Conservation (phyloP, 1,140 invertebrate genomes). For the Carcinoscorpius rotundicauda region DNA sequence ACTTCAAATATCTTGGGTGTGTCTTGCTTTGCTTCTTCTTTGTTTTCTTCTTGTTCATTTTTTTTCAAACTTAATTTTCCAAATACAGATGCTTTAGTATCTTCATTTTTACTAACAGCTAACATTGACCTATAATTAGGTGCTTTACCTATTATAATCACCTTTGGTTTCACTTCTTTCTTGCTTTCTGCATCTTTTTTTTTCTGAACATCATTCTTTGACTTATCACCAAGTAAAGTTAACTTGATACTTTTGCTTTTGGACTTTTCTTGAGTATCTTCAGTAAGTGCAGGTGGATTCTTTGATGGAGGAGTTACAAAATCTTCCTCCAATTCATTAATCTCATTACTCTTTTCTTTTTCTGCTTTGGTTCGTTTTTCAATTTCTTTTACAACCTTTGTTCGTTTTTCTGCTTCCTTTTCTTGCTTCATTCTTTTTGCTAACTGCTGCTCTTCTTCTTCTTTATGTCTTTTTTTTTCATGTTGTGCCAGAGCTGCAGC, state of each 20-base stretch:
- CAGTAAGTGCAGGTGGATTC: not conserved
- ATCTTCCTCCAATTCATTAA: not conserved
- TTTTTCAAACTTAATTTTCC: constrained; percentile 1
- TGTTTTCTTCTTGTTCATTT: not conserved
- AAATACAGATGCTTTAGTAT: not conserved
- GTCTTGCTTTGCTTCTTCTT: not conserved
- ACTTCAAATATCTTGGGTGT: not conserved
- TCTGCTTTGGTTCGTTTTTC: not conserved
- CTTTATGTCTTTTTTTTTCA: not conserved
- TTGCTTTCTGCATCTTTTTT: not conserved
- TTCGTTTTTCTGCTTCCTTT: constrained; percentile 1
- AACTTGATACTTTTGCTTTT: not conserved
- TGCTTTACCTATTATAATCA: constrained; percentile 1
- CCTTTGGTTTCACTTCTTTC: not conserved
- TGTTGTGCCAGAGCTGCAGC: not conserved
- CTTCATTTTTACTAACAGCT: not conserved
- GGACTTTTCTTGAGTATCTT: not conserved
- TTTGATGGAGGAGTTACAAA: not conserved
- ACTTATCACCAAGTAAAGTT: not conserved
- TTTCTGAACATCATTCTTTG: not conserved
- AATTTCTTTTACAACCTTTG: not conserved
- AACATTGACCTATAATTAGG: not conserved
- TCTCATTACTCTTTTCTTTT: not conserved
- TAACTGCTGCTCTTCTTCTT: too few relatives aligned
- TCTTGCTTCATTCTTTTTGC: not conserved